Evolutionary conservation across 2,888 invertebrate species (phyloP).

Genomic region (Capitulum mitella): DNA sequence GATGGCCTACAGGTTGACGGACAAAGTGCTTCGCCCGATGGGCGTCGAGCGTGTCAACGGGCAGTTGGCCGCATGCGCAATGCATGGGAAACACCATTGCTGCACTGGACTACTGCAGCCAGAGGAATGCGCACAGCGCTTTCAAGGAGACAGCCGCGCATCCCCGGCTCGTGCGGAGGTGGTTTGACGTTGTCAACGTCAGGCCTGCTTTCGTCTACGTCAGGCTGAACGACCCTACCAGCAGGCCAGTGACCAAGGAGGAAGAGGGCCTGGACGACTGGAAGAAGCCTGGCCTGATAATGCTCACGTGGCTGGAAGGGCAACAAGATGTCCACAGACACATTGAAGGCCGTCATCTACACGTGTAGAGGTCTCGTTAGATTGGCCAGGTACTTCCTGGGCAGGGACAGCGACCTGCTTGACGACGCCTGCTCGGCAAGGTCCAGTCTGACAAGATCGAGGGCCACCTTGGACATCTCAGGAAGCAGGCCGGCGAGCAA

Average conservation of each 20-base stretch:
- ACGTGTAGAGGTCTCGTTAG: not conserved
- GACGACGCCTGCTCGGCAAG: conserved; percentile 25
- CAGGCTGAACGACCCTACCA: not conserved
- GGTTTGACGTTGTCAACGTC: not conserved
- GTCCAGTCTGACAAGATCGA: conserved; percentile 28
- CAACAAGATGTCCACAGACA: not conserved
- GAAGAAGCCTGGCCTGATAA: not conserved
- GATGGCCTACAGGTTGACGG: not conserved
- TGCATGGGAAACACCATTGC: not conserved
- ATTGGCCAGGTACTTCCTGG: not conserved
- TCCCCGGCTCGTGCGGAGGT: not conserved
- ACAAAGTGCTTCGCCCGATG: not conserved
- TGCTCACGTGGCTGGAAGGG: not conserved
- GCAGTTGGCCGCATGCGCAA: not conserved
- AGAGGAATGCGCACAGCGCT: not conserved
- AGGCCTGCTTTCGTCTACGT: not conserved
- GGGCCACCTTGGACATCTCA: conserved; percentile 23
- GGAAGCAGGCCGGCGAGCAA: conserved; percentile 26
- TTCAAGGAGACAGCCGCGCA: not conserved
- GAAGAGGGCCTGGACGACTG: not conserved
- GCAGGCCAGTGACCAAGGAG: not conserved
- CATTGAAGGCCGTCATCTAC: not conserved
- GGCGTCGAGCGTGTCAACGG: not conserved
- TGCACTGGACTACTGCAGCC: not conserved
- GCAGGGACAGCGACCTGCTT: not conserved